A percentile compares a stretch with the other conserved stretches of the same genome.
These are phyloP conservation scores for Drosophila helvetica DNA, from an alignment of 2,888 invertebrate genomes.

Conservation along the genomic window DNA sequence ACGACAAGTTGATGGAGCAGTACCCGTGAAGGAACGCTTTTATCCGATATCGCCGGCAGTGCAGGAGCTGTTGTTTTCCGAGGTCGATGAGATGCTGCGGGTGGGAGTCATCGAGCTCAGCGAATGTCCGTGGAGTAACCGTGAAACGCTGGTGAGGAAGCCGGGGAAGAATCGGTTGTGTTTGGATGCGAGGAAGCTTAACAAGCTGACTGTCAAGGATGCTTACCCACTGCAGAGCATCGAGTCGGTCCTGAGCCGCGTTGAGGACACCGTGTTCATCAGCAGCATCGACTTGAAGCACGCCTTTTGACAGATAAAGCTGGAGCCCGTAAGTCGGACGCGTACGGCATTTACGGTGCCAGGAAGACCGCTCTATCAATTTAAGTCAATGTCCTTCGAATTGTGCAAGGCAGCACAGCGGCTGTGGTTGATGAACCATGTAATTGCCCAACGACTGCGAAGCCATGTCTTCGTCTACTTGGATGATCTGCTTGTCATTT, in stretches of 20 bases:
- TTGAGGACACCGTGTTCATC: slow-evolving; percentile 2
- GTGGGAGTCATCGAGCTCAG: slow-evolving; percentile 4
- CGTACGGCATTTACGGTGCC: slow-evolving; percentile 2
- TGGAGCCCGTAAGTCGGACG: not conserved
- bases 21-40: not conserved
- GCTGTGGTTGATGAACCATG: slow-evolving; percentile 7
- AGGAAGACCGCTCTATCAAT: not conserved
- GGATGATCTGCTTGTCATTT: not conserved
- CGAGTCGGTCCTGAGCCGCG: slow-evolving; percentile 1
- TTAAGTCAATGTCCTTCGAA: not conserved
- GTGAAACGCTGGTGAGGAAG: not conserved
- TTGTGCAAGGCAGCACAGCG: slow-evolving; percentile 2
- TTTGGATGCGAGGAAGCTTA: slow-evolving; percentile 10
- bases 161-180: not conserved
- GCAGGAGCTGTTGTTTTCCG: slow-evolving; percentile 2
- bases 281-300: not conserved
- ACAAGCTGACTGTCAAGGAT: not conserved
- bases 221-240: slow-evolving; percentile 10
- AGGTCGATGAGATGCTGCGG: slow-evolving; percentile 7
- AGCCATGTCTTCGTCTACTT: slow-evolving; percentile 5
- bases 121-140: slow-evolving; percentile 3
- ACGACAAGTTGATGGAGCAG: not conserved
- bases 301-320: too few relatives aligned
- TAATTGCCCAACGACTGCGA: not conserved
- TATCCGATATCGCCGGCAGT: slow-evolving; percentile 8